phyloP scores from a whole-genome alignment of 1,140 invertebrate species.

The Drosophila triauraria region DNA sequence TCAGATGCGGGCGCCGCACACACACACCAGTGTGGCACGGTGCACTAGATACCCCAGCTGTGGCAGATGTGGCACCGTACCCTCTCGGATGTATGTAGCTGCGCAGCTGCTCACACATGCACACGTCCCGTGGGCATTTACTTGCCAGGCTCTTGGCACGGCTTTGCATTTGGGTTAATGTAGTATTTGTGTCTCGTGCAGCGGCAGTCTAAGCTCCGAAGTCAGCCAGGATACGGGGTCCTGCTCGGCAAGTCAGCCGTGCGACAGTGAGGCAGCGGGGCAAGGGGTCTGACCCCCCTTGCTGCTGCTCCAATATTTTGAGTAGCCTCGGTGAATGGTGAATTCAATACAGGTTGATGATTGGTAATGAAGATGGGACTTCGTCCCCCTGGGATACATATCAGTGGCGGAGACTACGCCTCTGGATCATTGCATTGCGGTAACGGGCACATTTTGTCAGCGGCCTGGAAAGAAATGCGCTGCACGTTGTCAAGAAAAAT shows the following conservation, averaged over 20 bases:
- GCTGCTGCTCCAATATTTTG: constrained; percentile 27
- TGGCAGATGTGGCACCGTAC: background rate
- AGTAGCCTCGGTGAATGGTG: constrained; percentile 3
- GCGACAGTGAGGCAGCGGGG: background rate
- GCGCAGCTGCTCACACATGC: constrained; percentile 27
- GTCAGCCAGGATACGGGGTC: constrained; percentile 26
- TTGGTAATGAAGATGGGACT: constrained; percentile 37
- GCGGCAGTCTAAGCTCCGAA: constrained; percentile 30
- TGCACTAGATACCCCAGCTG: constrained; percentile 13
- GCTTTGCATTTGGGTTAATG: constrained; percentile 82
- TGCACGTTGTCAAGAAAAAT: constrained; percentile 72
- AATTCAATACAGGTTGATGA: constrained; percentile 41
- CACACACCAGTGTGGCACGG: background rate
- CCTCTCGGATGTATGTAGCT: constrained; percentile 6
- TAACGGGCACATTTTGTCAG: constrained; percentile 78
- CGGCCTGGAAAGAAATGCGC: constrained; percentile 59
- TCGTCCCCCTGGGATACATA: background rate
- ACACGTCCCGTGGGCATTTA: constrained; percentile 68
- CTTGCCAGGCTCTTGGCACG: constrained; percentile 76
- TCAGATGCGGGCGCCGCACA: constrained; percentile 40
- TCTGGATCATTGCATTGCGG: constrained; percentile 74
- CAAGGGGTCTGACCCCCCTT: background rate
- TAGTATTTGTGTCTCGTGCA: constrained; percentile 77
- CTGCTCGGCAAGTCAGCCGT: constrained; percentile 1
- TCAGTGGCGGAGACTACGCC: constrained; percentile 23